Evolutionary conservation across 2,888 invertebrate genomes (phyloP), one percentile per base, ranked within the genome.

Genomic region (Coelogynopora nodosa): DNA sequence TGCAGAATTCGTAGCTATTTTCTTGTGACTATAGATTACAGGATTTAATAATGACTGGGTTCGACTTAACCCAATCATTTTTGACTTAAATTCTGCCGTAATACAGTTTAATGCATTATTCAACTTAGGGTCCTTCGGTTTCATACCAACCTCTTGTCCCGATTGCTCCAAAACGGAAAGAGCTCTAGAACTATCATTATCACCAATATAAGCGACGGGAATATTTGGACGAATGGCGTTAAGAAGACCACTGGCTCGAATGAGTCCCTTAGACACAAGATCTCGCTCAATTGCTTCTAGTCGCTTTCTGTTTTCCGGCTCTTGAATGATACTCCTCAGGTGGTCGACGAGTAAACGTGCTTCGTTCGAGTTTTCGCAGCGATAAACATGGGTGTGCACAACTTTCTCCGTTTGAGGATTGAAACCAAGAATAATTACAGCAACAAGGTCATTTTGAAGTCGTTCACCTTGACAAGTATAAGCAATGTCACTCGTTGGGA

Each of bases 391-490:
- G 0, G 97, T 96, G 91, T 98, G 97, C 30, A 98, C 94, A 0
- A 97, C 97, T 91, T 96, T 96, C 89, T 96, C 95, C 5, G 97
- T 97, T 86, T 96, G 94, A 0, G 97, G 97, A 93, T 98, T 98
- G 91, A 96, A 97, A 0, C 98, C 94, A 82, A 98, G 93, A 88
- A 97, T 94, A 87, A 98, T 96, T 89, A 96, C 96, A 0, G 97
- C 96, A 81, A 98, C 97, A 74, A 97, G 94, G 91, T 98, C 98
- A 26, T 23, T 74, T 5, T 74, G 23, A 18, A 91, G 89, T 28
- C 91, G 84, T 23, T 87, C 89, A 87, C 95, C 95, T 88, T 96
- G 96, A 90, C 95, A 95, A 26, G 96, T 96, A 91, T 95, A 96
- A 82, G 97, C 96, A 91, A 97, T 95, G 91, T 82, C 88, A 88